phyloP scores from a whole-genome alignment of 2,888 invertebrate species.

The Sinodicranocentrus sp. region DNA sequence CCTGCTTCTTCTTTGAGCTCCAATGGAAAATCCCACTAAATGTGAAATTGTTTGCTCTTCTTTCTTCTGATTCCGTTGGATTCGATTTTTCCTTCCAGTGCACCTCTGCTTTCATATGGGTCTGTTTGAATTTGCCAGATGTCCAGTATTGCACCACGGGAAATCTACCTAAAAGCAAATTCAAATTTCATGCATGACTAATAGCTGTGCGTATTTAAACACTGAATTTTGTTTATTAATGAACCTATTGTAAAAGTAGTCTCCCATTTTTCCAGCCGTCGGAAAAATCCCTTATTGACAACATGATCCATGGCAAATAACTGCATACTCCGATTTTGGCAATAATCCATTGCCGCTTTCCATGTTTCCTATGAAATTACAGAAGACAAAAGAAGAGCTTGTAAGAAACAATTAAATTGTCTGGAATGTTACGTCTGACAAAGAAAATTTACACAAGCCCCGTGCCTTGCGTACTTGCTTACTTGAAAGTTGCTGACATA shows the following conservation, averaged over 20 bases:
- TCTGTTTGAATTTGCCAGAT: constrained; percentile 15
- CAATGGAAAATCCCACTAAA: constrained; percentile 34
- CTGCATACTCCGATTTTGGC: background rate
- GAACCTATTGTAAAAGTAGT: background rate
- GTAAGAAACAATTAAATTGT: too few relatives aligned
- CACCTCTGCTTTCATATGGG: constrained; percentile 16
- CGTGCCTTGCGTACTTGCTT: too few relatives aligned
- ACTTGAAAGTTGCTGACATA: constrained; percentile 46
- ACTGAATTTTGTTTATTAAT: background rate
- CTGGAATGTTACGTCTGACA: too few relatives aligned
- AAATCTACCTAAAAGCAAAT: background rate
- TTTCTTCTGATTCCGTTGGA: background rate
- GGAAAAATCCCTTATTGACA: background rate
- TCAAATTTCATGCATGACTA: background rate
- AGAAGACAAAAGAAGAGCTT: background rate
- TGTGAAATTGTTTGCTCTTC: background rate
- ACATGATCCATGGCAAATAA: constrained; percentile 34
- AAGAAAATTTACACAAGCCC: too few relatives aligned
- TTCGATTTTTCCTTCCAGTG: constrained; percentile 6
- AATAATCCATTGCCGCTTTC: constrained; percentile 11
- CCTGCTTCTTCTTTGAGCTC: constrained; percentile 14
- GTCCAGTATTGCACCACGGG: constrained; percentile 37
- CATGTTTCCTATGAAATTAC: background rate
- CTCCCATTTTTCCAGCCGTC: background rate
- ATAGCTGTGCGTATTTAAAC: background rate